Conservation (phyloP, 2,888 invertebrate genomes). For the Drosophila sordidapex region DNA sequence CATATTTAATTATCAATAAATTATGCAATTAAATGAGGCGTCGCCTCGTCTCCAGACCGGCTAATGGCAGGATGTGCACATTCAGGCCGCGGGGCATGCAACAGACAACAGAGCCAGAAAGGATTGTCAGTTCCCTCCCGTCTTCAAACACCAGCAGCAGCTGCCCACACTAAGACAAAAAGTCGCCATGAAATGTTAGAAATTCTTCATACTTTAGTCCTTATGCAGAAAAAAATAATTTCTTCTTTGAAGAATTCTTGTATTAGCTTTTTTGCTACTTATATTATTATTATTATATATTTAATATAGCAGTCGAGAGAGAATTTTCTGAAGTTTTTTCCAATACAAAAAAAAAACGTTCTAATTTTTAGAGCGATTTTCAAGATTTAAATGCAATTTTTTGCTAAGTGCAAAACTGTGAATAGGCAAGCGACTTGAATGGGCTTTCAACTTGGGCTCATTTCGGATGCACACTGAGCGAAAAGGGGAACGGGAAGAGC, state of each 20-base stretch:
- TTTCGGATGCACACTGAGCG: slow-evolving; percentile 28
- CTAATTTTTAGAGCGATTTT: neutral
- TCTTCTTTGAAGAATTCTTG: too few species aligned
- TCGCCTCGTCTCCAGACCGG: slow-evolving; percentile 4
- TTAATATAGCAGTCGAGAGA: neutral
- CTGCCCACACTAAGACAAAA: slow-evolving; percentile 5
- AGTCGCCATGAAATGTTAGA: neutral
- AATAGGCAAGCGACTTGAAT: slow-evolving; percentile 24
- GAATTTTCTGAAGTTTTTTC: neutral
- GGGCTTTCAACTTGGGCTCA: slow-evolving; percentile 39
- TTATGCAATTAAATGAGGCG: slow-evolving; percentile 70
- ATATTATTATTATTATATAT: neutral
- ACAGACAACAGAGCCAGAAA: slow-evolving; percentile 18
- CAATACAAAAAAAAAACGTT: too few species aligned
- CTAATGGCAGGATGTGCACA: slow-evolving; percentile 68
- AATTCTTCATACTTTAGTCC: neutral
- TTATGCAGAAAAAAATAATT: too few species aligned
- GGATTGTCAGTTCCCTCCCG: neutral
- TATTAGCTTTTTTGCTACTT: neutral
- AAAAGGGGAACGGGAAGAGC: slow-evolving; percentile 3
- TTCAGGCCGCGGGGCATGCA: slow-evolving; percentile 40
- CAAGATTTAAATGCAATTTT: neutral
- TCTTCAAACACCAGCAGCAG: slow-evolving; percentile 2
- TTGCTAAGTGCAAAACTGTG: neutral
- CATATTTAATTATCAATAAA: slow-evolving; percentile 75